Base-by-base conservation (phyloP, 2,888 invertebrate genomes). In the Clistopyga incitator region DNA sequence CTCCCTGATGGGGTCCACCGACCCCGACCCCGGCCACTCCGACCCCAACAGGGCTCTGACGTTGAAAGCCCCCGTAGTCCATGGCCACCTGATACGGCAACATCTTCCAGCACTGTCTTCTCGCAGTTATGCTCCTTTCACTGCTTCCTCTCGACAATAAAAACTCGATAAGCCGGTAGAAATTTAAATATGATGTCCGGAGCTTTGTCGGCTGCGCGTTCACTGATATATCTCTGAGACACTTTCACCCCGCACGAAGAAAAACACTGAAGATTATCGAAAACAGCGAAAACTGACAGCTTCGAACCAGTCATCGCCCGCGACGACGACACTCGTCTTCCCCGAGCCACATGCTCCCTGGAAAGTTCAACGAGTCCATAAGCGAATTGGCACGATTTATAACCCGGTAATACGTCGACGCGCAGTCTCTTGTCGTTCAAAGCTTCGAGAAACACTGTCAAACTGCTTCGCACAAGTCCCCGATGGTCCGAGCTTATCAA, bases 61-160 rank as follows among this genome's bases (percentile, higher is more conserved):
- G 92, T 87, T 94, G 94, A 91, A 94, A 94, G 85, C 93, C 92
- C 89, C 94, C 94, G 92, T 94, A 94, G 93, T 94, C 94, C 97
- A 98, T 97, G 92, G 98, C 97, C 92, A 97, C 97, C 94, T 97
- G 97, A 94, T 97, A 97, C 91, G 97, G 97, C 95, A 97, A 95
- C 97, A 97, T 97, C 89, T 87, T 85, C 70, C 47, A 64, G 54
- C 34, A 71, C 56, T 61, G 23, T 25, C 23, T 72, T 38, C 65
- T 54, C 76, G 59, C 74, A 77, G 82, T 84, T 76, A 61, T 78
- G 45, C 61, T 23, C 47, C 72, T 23, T 23, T 61, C 56, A 64
- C 47, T 83, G 68, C 47, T 70, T 75, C 45, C 56, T 20, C 47
- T 38, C 11, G 18, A 25, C 4, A 67, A 25, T 6, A 42, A 56